These are phyloP conservation scores for Sisor rabdophorus DNA, from an alignment of 2,113 vertebrate genomes.

Conservation along the genomic window DNA sequence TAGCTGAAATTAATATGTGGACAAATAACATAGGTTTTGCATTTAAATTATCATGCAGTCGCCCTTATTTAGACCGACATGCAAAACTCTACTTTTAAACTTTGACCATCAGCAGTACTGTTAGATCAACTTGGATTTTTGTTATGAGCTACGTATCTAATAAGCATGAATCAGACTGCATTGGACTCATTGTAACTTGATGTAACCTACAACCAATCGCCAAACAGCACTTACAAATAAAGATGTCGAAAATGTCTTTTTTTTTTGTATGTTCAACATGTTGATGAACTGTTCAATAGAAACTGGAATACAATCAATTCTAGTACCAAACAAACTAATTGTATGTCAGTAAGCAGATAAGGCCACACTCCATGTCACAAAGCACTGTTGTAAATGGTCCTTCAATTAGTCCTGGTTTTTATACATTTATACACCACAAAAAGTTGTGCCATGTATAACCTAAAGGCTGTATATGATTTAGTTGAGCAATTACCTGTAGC, in stretches of 20 bases:
- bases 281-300: not conserved
- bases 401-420: not conserved
- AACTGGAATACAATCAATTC: not conserved
- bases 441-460: not conserved
- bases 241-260: not conserved
- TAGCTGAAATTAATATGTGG: not conserved
- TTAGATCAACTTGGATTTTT: no score
- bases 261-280: not conserved
- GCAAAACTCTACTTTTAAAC: not conserved
- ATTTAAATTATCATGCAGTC: no score
- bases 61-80: no score
- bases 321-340: not conserved
- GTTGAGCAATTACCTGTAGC: not conserved
- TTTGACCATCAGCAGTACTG: not conserved
- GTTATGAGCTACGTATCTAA: not conserved
- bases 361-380: not conserved
- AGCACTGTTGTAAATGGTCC: not conserved
- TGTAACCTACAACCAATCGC: slow-evolving; percentile 13
- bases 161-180: not conserved
- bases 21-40: not conserved
- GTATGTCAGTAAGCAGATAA: not conserved
- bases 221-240: not conserved
- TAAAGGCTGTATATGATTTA: not conserved
- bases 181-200: not conserved
- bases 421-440: not conserved